Base-by-base conservation (phyloP, 2,113 vertebrate genomes). In the Alectura lathami region DNA sequence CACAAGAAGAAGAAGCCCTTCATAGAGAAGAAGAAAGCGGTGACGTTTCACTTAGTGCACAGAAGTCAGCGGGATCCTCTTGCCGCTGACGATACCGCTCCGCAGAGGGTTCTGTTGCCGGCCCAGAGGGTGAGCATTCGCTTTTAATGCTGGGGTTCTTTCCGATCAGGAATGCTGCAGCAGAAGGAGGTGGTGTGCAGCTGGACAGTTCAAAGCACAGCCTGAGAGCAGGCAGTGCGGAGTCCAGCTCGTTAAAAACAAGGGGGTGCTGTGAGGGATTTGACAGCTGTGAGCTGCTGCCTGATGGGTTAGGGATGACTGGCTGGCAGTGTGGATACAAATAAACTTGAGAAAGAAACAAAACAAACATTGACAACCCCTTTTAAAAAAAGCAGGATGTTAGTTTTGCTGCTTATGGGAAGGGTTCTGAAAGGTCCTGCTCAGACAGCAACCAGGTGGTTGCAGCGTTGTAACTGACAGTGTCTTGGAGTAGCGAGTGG, bases 1-100 rank as follows among this genome's bases (percentile, higher is more conserved):
- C 99, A 99, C 96, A 98, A 98, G 86, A 99, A 99, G 96, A 99
- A 99, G 97, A 99, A 99, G 40, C 98, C 98, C 2, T 99, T 99
- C 93, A 99, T 99, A 91, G 98, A 99, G 23, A 99, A 99, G 98
- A 99, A 99, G 97, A 99, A 98, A 72, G 98, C 99, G 0, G 99
- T 99, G 56, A 99, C 99, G 17, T 99, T 99, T 94, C 99, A 99
- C 86, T 98, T 99, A 23, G 99, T 99, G 68, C 99, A 99, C 97
- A 98, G 99, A 91, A 99, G 99, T 97, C 99, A 99, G 96, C 98
- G 98, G 77, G 99, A 99, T 86, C 99, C 99, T 0, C 97, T 99
- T 86, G 98, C 98, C 15, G 99, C 99, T 10, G 99, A 99, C 78
- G 99, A 99, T 79, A 99, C 97, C 13, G 99, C 99, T 2, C 99